phyloP scores from a whole-genome alignment of 2,797 vertebrate genomes.

The Clarias platycephalus region DNA sequence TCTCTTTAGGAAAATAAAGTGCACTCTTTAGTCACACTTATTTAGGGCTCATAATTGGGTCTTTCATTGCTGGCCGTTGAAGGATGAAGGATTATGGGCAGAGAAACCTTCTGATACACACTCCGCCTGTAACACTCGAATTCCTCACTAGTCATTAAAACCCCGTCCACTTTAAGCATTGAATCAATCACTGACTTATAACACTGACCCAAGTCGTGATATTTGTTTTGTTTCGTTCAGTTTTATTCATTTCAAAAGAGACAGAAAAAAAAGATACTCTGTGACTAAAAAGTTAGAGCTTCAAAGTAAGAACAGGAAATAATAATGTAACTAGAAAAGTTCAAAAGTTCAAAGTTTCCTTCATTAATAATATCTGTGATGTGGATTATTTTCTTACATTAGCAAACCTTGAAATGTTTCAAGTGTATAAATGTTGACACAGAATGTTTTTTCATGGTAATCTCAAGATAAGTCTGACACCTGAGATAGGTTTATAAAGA shows the following conservation, averaged over 20 bases:
- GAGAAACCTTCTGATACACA: neutral
- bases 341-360: neutral
- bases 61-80: slow-evolving; percentile 12
- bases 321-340: neutral
- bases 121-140: neutral
- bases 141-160: neutral
- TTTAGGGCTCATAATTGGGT: slow-evolving; percentile 21
- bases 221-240: neutral
- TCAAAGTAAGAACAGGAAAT: neutral
- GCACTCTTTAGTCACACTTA: slow-evolving; percentile 21
- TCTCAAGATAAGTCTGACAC: no score
- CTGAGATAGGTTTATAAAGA: no score
- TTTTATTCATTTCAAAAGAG: neutral
- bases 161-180: neutral
- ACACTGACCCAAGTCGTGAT: neutral
- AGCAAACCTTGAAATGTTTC: neutral
- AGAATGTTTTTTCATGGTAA: no score
- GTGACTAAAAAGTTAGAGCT: neutral
- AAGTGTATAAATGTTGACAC: no score
- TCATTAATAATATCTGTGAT: neutral
- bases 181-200: neutral
- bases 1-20: slow-evolving; percentile 20
- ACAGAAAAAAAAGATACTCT: neutral
- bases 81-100: neutral
- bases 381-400: neutral